Conservation (phyloP, 35 echinoderm and acorn worm genomes). For the Apostichopus parvimensis region DNA sequence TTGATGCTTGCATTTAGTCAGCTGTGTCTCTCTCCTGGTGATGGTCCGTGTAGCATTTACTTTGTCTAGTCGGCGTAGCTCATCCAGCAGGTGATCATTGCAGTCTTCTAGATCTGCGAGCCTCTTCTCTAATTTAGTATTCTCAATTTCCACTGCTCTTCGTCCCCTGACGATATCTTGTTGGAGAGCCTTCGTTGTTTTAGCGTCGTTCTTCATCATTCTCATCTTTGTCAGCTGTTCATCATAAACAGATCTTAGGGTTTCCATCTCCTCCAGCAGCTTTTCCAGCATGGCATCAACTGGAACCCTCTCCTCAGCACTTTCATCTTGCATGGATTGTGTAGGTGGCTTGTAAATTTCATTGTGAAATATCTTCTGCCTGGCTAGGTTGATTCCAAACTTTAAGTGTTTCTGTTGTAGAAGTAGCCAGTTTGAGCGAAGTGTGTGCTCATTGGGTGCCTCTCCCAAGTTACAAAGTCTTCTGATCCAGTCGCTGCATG, state of each 20-base stretch:
- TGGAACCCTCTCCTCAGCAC: neutral
- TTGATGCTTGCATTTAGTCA: neutral
- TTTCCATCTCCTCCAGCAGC: conserved; percentile 23
- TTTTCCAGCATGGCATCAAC: neutral
- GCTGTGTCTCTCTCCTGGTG: neutral
- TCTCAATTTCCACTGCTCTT: conserved; percentile 12
- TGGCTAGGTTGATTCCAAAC: neutral
- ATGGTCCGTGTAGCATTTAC: neutral
- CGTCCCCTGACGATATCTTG: neutral
- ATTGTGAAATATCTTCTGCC: conserved; percentile 3
- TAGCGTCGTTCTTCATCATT: neutral
- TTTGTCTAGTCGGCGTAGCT: neutral
- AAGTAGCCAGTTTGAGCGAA: conserved; percentile 25
- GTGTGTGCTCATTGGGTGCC: conserved; percentile 19
- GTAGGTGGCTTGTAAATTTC: conserved; percentile 13
- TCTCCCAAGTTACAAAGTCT: conserved; percentile 9
- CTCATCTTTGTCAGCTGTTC: neutral
- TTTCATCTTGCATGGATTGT: neutral
- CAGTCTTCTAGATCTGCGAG: neutral
- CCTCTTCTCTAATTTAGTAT: conserved; percentile 10
- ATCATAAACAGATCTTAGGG: neutral
- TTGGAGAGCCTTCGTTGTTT: neutral
- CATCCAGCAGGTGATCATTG: conserved; percentile 5
- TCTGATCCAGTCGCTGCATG: neutral
- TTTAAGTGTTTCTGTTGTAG: conserved; percentile 11